A percentile compares a stretch with the other conserved stretches of the same genome.
Evolutionary conservation across 2,797 vertebrate species (phyloP).

Genomic region (Craterocephalus amniculus): DNA sequence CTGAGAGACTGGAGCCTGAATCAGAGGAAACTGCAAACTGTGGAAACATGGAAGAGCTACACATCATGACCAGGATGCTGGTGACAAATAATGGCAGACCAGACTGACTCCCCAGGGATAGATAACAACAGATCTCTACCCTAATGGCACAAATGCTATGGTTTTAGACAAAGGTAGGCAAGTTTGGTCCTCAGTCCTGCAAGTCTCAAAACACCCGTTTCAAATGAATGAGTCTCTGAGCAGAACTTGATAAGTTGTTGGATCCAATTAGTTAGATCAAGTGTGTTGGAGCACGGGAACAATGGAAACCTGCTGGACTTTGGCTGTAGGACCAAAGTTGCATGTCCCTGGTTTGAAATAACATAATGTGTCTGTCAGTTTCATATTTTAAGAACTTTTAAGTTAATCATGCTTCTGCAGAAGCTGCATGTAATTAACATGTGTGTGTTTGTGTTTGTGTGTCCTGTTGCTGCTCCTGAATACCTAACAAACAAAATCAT

Average conservation of each 20-base stretch:
- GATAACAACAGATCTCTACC: constrained; percentile 10
- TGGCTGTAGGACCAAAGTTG: no score
- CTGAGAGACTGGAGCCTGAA: constrained; percentile 23
- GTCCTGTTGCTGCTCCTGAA: neutral
- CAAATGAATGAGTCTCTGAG: no score
- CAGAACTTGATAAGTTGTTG: no score
- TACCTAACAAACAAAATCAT: neutral
- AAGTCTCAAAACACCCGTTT: no score
- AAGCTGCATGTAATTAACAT: neutral
- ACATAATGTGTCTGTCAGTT: neutral
- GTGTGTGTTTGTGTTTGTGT: neutral
- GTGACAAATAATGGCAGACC: constrained; percentile 10
- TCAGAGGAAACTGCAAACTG: constrained; percentile 32
- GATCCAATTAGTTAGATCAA: no score
- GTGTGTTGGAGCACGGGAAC: no score
- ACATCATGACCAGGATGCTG: neutral
- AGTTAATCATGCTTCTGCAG: neutral
- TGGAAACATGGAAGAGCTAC: constrained; percentile 28
- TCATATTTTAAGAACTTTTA: neutral
- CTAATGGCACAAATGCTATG: neutral
- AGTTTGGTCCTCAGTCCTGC: no score
- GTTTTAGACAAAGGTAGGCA: neutral
- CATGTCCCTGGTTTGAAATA: no score
- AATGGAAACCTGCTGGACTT: no score
- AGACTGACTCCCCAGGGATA: constrained; percentile 3